A percentile compares a stretch with the other conserved stretches of the same genome.
Evolutionary conservation across 2,113 vertebrate species (phyloP).

Genomic region (Trichechus manatus): DNA sequence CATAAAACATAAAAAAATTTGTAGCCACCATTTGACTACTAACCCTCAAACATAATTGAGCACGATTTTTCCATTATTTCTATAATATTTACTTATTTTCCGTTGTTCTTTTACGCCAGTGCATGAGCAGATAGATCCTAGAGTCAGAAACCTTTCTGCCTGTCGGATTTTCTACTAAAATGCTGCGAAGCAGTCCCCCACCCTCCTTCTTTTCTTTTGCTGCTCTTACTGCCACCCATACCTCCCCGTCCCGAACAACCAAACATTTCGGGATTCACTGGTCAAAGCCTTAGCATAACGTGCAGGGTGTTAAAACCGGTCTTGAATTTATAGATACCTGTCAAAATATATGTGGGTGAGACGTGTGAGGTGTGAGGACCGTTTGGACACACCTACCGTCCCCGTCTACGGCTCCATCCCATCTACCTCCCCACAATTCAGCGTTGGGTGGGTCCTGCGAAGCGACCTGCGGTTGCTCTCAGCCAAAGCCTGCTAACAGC

Average conservation of each 20-base stretch:
- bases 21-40: conserved; percentile 87
- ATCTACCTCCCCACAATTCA: background rate
- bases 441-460: background rate
- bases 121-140: conserved; percentile 40
- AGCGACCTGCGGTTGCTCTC: background rate
- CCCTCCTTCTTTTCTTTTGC: background rate
- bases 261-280: background rate
- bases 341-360: background rate
- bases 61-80: conserved; percentile 83
- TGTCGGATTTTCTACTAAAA: background rate
- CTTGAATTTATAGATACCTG: background rate
- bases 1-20: conserved; percentile 89
- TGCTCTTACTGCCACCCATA: background rate
- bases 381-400: background rate
- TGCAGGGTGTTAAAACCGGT: background rate
- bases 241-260: background rate
- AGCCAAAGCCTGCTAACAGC: conserved; percentile 32
- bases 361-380: background rate
- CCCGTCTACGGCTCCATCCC: background rate
- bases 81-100: conserved; percentile 81
- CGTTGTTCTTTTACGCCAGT: conserved; percentile 74
- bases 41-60: conserved; percentile 89
- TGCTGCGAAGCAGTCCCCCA: fast-evolving
- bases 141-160: conserved; percentile 30
- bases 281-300: background rate